Evolutionary conservation across 2,888 invertebrate genomes (phyloP).

Genomic region (Eremobia ochroleuca): DNA sequence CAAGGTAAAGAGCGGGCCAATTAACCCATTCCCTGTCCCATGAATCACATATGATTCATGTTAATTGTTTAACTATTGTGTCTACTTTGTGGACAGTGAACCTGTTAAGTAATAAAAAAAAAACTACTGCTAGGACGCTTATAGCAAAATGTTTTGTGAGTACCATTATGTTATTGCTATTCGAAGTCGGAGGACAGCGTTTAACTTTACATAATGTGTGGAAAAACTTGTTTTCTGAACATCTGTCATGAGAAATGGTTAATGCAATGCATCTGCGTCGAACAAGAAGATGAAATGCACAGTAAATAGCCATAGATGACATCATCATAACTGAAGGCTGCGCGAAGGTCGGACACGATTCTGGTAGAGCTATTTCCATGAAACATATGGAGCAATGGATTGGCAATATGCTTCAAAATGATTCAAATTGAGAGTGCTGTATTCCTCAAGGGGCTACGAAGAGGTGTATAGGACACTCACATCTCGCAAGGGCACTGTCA

Average conservation of each 20-base stretch:
- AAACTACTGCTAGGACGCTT: conserved; percentile 4
- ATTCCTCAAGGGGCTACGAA: background rate
- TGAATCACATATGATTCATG: too few species aligned
- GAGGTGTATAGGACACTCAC: background rate
- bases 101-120: too few species aligned
- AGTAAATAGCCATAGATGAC: background rate
- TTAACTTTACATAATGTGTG: background rate
- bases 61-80: too few species aligned
- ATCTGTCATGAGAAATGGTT: background rate
- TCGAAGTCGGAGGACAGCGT: background rate
- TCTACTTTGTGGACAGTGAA: too few species aligned
- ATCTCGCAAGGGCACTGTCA: too few species aligned
- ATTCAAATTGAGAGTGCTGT: too few species aligned
- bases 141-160: background rate
- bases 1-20: too few species aligned
- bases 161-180: background rate
- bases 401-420: too few species aligned
- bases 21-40: too few species aligned
- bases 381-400: too few species aligned
- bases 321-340: conserved; percentile 8
- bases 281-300: conserved; percentile 14
- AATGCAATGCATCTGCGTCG: conserved; percentile 4
- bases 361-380: background rate
- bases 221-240: background rate
- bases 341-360: background rate